Evolutionary conservation across 1,140 invertebrate genomes (phyloP).

Genomic region (Drosophila nikananu): DNA sequence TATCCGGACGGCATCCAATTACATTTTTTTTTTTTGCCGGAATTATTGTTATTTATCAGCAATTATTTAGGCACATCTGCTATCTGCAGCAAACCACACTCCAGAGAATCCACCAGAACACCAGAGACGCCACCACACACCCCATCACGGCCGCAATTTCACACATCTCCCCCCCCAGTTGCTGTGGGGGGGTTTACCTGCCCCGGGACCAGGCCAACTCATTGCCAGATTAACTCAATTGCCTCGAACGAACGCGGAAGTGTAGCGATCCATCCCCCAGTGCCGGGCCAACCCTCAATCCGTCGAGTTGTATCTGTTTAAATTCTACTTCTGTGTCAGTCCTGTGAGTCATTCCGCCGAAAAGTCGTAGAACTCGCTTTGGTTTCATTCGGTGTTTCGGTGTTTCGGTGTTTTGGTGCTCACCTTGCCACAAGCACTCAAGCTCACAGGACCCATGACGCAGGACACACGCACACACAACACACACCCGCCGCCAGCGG

Average conservation of each 20-base stretch:
- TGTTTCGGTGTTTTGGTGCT: conserved; percentile 40
- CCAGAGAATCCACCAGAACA: conserved; percentile 28
- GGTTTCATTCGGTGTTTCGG: conserved; percentile 19
- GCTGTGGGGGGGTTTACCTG: conserved; percentile 56
- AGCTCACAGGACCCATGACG: conserved; percentile 21
- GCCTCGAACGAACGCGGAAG: conserved; percentile 64
- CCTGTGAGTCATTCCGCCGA: conserved; percentile 40
- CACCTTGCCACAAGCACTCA: conserved; percentile 49
- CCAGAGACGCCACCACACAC: neutral
- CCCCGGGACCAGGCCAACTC: conserved; percentile 50
- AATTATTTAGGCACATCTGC: conserved; percentile 63
- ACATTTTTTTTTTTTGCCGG: conserved; percentile 27
- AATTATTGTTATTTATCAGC: conserved; percentile 63
- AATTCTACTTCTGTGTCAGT: conserved; percentile 72
- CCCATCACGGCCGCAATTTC: conserved; percentile 35
- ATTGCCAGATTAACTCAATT: conserved; percentile 81
- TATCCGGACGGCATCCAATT: conserved; percentile 40
- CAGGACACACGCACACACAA: conserved; percentile 25
- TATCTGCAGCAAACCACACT: conserved; percentile 57
- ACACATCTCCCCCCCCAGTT: conserved; percentile 72
- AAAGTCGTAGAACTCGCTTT: conserved; percentile 27
- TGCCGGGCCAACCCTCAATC: conserved; percentile 14
- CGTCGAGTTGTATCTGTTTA: conserved; percentile 68
- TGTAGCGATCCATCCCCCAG: conserved; percentile 64
- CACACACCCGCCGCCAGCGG: conserved; percentile 58